Evolutionary conservation across 2,797 vertebrate genomes (phyloP), one percentile per base, ranked within the genome.

Genomic region (Pyrocephalus nanus): DNA sequence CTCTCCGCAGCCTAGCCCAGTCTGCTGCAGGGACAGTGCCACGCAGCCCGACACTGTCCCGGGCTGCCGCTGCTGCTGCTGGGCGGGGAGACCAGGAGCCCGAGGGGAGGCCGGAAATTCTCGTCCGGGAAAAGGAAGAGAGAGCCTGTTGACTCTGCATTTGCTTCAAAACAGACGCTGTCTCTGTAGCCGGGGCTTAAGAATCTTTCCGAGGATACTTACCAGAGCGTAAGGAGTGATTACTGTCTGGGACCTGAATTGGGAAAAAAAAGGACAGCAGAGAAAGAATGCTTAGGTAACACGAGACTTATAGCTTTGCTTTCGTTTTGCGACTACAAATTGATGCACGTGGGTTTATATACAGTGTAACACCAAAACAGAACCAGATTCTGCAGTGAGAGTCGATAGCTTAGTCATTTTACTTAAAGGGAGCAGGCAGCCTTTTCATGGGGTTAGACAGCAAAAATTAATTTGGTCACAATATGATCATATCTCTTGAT

Each of bases 341-440:
- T 77, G 91, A 92, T 96, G 82, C 96, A 97, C 95, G 95, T 96
- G 97, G 85, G 80, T 96, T 92, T 81, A 89, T 86, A 42, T 92
- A 93, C 72, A 75, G 55, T 72, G 25, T 92, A 93, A 80, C 84
- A 93, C 84, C 96, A 85, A 95, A 97, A 92, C 70, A 96, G 76
- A 96, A 96, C 73, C 88, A 78, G 87, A 86, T 95, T 97, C 96
- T 98, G 97, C 97, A 96, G 92, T 94, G 92, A 96, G 95, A 96
- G 95, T 96, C 93, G 86, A 96, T 96, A 97, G 97, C 97, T 98
- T 97, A 97, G 97, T 98, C 97, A 97, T 97, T 97, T 97, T 90
- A 94, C 96, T 97, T 96, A 91, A 96, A 93, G 97, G 93, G 91
- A 96, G 96, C 96, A 96, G 92, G 60, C 95, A 94, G 95, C 71